Percentiles rank a stretch among this genome's conserved stretches.
Conservation (phyloP, 2,113 vertebrate genomes). For the Xiphophorus hellerii region DNA sequence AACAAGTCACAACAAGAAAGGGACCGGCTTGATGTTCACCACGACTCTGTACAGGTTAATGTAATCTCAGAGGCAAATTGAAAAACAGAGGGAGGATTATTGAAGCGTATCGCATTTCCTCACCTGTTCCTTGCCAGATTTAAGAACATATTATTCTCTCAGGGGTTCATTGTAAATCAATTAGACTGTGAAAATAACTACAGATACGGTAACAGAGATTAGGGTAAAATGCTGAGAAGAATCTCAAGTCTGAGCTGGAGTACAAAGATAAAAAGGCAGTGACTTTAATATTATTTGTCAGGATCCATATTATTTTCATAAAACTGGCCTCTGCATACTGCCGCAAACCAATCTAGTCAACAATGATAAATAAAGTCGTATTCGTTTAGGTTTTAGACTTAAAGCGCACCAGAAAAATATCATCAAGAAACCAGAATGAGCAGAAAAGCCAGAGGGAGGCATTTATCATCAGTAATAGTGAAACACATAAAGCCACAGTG, state of each 20-base stretch:
- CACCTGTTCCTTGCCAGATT: conserved; percentile 14
- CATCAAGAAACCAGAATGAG: not conserved
- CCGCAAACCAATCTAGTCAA: not conserved
- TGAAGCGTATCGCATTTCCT: conserved; percentile 8
- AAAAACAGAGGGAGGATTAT: conserved; percentile 9
- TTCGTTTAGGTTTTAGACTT: not conserved
- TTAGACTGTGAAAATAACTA: conserved; percentile 17
- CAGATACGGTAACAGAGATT: not conserved
- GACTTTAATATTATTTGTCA: not conserved
- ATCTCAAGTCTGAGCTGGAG: not conserved
- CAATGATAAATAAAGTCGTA: not conserved
- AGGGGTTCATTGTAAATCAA: conserved; percentile 5
- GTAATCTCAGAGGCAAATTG: conserved; percentile 42
- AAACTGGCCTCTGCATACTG: not conserved
- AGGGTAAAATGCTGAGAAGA: not conserved
- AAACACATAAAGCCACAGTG: conserved; percentile 35
- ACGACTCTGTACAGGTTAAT: conserved; percentile 13
- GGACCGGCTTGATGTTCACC: conserved; percentile 2
- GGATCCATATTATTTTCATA: not conserved
- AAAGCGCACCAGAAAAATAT: not conserved
- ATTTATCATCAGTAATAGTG: conserved; percentile 28
- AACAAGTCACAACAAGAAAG: conserved; percentile 23
- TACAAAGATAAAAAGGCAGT: not conserved
- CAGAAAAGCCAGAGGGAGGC: conserved; percentile 14
- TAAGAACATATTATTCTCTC: conserved; percentile 2